Conservation (phyloP, 2,113 vertebrate genomes). For the Cariama cristata region DNA sequence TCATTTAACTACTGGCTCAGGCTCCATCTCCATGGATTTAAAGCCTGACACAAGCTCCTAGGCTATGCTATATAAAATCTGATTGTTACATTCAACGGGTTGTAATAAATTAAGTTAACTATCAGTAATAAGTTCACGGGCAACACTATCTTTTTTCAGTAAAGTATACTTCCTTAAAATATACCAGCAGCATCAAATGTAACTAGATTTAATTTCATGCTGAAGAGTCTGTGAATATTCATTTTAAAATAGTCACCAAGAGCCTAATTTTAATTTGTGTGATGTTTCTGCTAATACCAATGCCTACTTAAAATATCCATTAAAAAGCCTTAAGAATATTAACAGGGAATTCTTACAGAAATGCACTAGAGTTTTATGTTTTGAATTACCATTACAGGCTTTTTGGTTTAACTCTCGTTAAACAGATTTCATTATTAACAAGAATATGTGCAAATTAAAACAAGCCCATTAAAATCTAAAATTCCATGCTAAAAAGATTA, state of each 20-base stretch:
- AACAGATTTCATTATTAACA: slow-evolving; percentile 79
- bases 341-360: slow-evolving; percentile 73
- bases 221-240: slow-evolving; percentile 67
- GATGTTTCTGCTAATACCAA: slow-evolving; percentile 75
- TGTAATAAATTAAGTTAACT: slow-evolving; percentile 52
- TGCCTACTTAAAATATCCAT: slow-evolving; percentile 68
- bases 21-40: background rate
- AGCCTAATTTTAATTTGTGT: slow-evolving; percentile 81
- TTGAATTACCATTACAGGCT: slow-evolving; percentile 77
- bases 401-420: slow-evolving; percentile 77
- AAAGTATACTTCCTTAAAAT: slow-evolving; percentile 39
- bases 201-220: slow-evolving; percentile 64
- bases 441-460: slow-evolving; percentile 78
- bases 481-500: slow-evolving; percentile 63
- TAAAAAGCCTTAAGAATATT: slow-evolving; percentile 79
- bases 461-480: slow-evolving; percentile 70
- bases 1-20: background rate
- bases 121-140: slow-evolving; percentile 43
- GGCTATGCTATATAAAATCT: slow-evolving; percentile 25
- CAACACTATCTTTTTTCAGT: slow-evolving; percentile 1
- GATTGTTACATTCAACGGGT: background rate
- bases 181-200: background rate
- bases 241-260: slow-evolving; percentile 75
- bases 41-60: slow-evolving; percentile 12
- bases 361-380: slow-evolving; percentile 71